Conservation (phyloP, 2,888 invertebrate genomes). For the Tryphoninae sp. region DNA sequence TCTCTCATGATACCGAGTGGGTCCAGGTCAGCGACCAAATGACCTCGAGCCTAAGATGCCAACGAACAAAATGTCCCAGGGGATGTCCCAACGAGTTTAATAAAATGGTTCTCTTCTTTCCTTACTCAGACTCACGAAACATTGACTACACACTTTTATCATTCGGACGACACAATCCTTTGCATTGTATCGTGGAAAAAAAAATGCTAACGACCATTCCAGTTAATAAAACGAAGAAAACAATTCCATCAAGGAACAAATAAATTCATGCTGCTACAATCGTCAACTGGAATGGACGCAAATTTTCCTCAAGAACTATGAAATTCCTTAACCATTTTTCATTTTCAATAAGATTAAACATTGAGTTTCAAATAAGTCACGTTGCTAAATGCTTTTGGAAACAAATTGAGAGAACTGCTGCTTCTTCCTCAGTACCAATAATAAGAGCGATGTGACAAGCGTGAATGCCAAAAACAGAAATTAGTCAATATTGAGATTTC, state of each 20-base stretch:
- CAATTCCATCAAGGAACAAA: slow-evolving; percentile 2
- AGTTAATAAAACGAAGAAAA: slow-evolving; percentile 13
- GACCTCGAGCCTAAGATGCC: slow-evolving; percentile 91
- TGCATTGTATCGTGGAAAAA: slow-evolving; percentile 30
- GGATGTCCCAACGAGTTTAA: slow-evolving; percentile 65
- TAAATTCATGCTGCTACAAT: slow-evolving; percentile 41
- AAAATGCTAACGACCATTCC: slow-evolving; percentile 47
- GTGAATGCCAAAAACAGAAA: slow-evolving; percentile 30
- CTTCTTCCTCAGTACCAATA: slow-evolving; percentile 60
- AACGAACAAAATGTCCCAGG: slow-evolving; percentile 73
- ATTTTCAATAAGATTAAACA: neutral
- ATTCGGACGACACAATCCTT: slow-evolving; percentile 47
- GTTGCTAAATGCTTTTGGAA: slow-evolving; percentile 28
- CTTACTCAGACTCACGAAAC: slow-evolving; percentile 39
- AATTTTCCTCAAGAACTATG: slow-evolving; percentile 1
- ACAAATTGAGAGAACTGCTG: slow-evolving; percentile 35
- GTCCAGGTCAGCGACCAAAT: slow-evolving; percentile 96
- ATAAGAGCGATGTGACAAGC: slow-evolving; percentile 45
- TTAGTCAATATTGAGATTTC: slow-evolving; percentile 43
- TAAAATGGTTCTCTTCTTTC: slow-evolving; percentile 55
- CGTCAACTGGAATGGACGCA: slow-evolving; percentile 37
- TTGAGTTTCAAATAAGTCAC: slow-evolving; percentile 13
- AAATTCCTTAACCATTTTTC: slow-evolving; percentile 35
- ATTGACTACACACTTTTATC: slow-evolving; percentile 46
- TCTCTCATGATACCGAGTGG: slow-evolving; percentile 94